Evolutionary conservation across 2,888 invertebrate genomes (phyloP).

Genomic region (Hymenopus coronatus): DNA sequence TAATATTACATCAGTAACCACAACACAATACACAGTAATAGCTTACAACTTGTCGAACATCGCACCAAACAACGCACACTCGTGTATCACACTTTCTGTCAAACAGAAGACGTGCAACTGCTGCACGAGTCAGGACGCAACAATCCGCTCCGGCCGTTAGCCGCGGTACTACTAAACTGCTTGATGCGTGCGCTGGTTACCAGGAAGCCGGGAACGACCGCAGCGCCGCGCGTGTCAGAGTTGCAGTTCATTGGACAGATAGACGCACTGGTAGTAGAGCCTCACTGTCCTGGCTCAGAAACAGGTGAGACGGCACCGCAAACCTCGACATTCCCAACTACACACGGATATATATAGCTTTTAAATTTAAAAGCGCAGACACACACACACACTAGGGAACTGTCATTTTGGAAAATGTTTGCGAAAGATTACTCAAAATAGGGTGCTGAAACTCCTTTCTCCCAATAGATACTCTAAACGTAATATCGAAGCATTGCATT

Average conservation of each 20-base stretch:
- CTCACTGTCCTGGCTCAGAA: background rate
- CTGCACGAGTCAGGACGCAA: background rate
- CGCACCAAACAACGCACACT: background rate
- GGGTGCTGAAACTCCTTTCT: too few species aligned
- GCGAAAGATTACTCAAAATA: too few species aligned
- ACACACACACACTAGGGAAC: too few species aligned
- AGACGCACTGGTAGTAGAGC: background rate
- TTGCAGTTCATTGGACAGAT: background rate
- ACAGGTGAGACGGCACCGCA: background rate
- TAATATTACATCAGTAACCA: background rate
- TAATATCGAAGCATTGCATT: too few species aligned
- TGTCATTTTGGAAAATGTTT: too few species aligned
- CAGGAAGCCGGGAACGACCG: background rate
- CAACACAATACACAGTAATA: background rate
- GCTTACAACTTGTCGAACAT: background rate
- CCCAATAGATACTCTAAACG: too few species aligned
- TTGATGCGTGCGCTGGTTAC: background rate
- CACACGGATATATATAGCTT: too few species aligned
- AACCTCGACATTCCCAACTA: too few species aligned
- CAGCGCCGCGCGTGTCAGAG: background rate
- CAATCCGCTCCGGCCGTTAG: background rate
- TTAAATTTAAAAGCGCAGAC: too few species aligned
- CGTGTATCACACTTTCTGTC: background rate
- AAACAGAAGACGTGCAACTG: background rate
- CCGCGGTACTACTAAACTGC: background rate